These are phyloP conservation scores for Phytoseiulus persimilis DNA, from an alignment of 2,888 invertebrate species.

Conservation along the genomic window DNA sequence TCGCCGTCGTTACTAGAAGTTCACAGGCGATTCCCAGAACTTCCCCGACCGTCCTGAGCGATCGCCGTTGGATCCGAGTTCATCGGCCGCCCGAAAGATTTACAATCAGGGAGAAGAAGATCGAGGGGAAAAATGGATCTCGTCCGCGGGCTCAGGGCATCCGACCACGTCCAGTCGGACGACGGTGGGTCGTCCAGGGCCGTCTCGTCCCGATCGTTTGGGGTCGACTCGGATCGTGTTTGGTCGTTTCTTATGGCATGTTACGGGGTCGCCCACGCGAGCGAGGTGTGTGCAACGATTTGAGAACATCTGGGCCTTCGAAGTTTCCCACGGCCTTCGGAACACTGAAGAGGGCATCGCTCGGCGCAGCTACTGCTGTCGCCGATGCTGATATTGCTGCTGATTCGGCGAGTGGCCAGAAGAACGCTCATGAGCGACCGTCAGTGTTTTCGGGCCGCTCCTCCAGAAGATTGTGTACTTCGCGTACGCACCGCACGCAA, in stretches of 20 bases:
- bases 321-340: background rate
- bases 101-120: background rate
- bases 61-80: background rate
- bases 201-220: background rate
- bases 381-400: background rate
- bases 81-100: background rate
- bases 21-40: background rate
- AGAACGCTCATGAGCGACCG: background rate
- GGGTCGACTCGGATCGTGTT: background rate
- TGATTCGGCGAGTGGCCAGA: background rate
- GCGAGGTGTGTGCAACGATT: slow-evolving; percentile 5
- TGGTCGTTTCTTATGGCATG: background rate
- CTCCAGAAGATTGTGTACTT: background rate
- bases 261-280: background rate
- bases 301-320: background rate
- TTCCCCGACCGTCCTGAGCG: background rate
- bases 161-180: background rate
- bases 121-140: background rate
- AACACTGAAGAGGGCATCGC: slow-evolving; percentile 5
- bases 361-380: background rate
- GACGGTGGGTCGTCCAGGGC: background rate
- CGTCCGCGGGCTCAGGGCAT: background rate
- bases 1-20: background rate
- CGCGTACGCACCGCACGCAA: background rate
- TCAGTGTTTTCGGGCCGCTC: background rate